Evolutionary conservation across 2,113 vertebrate genomes (phyloP), one percentile per base, ranked within the genome.

Genomic region (Cololabis saira): DNA sequence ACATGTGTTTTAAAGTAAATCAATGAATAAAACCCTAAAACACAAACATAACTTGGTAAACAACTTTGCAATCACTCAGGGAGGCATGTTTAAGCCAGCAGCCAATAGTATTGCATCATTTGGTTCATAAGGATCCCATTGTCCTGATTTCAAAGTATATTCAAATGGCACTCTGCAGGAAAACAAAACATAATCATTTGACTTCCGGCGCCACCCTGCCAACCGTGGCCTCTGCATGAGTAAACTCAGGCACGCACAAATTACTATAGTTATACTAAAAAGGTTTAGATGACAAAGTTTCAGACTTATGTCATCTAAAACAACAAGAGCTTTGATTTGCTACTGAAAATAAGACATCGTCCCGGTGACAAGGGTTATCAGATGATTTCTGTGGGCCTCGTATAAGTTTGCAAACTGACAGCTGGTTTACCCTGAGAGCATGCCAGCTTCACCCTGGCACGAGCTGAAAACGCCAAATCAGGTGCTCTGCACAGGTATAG

Each of bases 381-480:
- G 33, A 9, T 37, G 33, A 7, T 37, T 37, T 37, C 10, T 18
- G 12, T 2, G 24, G 5, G 8, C 14, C 45, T 5, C 44, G 7
- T 15, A 4, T 17, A 6, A 47, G 44, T 17, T n/a, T n/a, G 65
- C 75, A 61, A 70, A 71, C 60, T 65, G 71, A 45, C 67, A 50
- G 52, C 12, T 49, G 65, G 67, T 62, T 71, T 78, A 64, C 74
- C 74, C 63, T 16, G 11, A 63, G 54, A 69, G 61, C 61, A 44
- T 51, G 45, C 43, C 63, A 61, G 14, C 43, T 3, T 4, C 33
- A 8, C 42, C 22, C 8, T 8, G 12, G 56, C 57, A 51, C 16
- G 18, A 51, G 49, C 56, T 24, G 0, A 16, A 7, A 17, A 3
- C 11, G 2, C 22, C 0, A n/a, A 45, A 45, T 7, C 33, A 37